Conservation (phyloP, 2,797 vertebrate species). For the Rhinatrema bivittatum region DNA sequence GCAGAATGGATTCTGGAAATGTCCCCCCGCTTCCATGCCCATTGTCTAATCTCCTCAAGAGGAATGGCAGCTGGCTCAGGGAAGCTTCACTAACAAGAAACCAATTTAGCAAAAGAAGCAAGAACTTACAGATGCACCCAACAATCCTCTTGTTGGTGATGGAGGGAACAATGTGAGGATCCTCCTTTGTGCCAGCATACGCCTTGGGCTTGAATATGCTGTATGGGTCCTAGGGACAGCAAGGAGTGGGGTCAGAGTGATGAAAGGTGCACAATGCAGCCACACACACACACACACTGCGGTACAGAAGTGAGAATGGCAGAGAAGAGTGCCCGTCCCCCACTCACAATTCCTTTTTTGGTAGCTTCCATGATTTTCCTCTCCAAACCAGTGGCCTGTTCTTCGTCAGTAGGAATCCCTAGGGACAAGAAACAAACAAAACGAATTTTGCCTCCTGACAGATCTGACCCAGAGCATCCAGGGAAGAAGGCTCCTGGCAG, state of each 20-base stretch:
- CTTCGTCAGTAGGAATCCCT: slow-evolving; percentile 75
- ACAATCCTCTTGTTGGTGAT: slow-evolving; percentile 74
- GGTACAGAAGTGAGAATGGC: no score
- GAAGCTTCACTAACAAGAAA: no score
- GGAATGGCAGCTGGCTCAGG: no score
- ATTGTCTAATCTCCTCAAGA: no score
- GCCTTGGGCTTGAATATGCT: slow-evolving; percentile 68
- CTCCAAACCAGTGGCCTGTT: slow-evolving; percentile 79
- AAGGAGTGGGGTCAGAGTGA: no score
- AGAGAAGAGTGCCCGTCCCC: no score
- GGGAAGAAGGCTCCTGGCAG: no score
- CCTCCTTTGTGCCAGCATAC: slow-evolving; percentile 71
- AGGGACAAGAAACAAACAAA: neutral
- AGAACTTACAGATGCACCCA: slow-evolving; percentile 79
- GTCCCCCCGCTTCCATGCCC: no score
- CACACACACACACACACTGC: no score
- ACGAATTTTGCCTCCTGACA: neutral
- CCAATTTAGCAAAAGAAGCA: rapidly evolving
- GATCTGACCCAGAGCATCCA: neutral
- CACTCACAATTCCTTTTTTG: slow-evolving; percentile 58
- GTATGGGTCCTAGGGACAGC: slow-evolving; percentile 70
- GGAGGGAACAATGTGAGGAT: slow-evolving; percentile 82
- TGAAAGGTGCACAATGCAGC: no score
- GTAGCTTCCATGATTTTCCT: slow-evolving; percentile 59
- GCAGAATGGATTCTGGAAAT: no score